A percentile compares a stretch with the other conserved stretches of the same genome.
phyloP scores from a whole-genome alignment of 1,140 invertebrate genomes.

The Colletes gigas region DNA sequence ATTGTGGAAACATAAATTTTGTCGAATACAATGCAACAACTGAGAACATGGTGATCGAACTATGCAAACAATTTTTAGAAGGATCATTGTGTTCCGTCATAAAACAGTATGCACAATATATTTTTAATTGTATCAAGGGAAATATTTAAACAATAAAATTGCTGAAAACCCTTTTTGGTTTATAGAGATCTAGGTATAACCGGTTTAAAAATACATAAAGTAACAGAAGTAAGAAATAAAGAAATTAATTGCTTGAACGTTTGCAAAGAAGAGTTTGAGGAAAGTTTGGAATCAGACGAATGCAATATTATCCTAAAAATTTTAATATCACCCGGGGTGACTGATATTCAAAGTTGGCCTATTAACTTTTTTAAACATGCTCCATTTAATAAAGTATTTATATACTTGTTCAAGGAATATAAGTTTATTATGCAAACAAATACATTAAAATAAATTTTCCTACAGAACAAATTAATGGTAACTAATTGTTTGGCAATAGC shows the following conservation, averaged over 20 bases:
- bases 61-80: slow-evolving; percentile 45
- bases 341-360: slow-evolving; percentile 50
- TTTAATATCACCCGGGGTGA: slow-evolving; percentile 24
- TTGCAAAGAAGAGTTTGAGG: background rate
- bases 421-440: background rate
- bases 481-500: slow-evolving; percentile 57
- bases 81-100: slow-evolving; percentile 45
- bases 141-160: background rate
- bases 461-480: slow-evolving; percentile 40
- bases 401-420: background rate
- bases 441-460: background rate
- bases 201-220: slow-evolving; percentile 35
- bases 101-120: slow-evolving; percentile 36
- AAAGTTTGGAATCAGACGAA: background rate
- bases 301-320: slow-evolving; percentile 27
- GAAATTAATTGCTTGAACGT: slow-evolving; percentile 18
- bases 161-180: background rate
- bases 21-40: slow-evolving; percentile 30
- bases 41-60: slow-evolving; percentile 28
- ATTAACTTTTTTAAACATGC: slow-evolving; percentile 44
- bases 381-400: slow-evolving; percentile 28
- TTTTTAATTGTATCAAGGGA: background rate
- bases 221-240: slow-evolving; percentile 48
- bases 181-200: slow-evolving; percentile 36
- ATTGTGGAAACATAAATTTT: slow-evolving; percentile 51